phyloP scores from a whole-genome alignment of 2,113 vertebrate genomes.

The Heterotilapia buettikoferi region DNA sequence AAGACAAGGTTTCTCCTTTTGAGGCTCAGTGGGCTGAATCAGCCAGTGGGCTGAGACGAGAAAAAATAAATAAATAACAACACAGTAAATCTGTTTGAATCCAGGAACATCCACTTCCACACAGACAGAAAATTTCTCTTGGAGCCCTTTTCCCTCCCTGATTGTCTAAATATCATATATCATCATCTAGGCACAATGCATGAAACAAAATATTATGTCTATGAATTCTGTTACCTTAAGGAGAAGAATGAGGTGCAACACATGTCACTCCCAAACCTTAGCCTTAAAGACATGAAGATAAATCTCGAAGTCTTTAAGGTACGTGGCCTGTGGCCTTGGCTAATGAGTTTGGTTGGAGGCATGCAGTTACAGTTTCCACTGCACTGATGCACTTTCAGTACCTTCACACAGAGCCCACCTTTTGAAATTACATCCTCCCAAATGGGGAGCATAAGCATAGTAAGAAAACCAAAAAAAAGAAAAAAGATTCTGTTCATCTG shows the following conservation, averaged over 20 bases:
- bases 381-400: neutral
- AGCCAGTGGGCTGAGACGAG: neutral
- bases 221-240: neutral
- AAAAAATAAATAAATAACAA: neutral
- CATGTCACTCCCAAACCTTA: neutral
- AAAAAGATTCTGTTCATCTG: neutral
- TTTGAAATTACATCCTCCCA: neutral
- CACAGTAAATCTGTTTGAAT: neutral
- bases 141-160: neutral
- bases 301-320: neutral
- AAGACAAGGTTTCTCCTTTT: conserved; percentile 56
- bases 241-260: neutral
- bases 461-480: neutral
- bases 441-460: neutral
- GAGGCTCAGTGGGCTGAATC: conserved; percentile 25
- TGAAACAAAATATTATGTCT: neutral
- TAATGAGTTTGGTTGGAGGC: neutral
- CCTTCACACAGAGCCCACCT: neutral
- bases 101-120: neutral
- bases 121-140: neutral
- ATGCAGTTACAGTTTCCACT: neutral
- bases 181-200: neutral
- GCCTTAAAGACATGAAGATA: neutral
- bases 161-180: neutral
- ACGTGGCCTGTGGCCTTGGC: neutral